Percentiles rank a stretch among this genome's conserved stretches.
phyloP scores from a whole-genome alignment of 35 echinoderm and acorn worm species.

The Apostichopus californicus region DNA sequence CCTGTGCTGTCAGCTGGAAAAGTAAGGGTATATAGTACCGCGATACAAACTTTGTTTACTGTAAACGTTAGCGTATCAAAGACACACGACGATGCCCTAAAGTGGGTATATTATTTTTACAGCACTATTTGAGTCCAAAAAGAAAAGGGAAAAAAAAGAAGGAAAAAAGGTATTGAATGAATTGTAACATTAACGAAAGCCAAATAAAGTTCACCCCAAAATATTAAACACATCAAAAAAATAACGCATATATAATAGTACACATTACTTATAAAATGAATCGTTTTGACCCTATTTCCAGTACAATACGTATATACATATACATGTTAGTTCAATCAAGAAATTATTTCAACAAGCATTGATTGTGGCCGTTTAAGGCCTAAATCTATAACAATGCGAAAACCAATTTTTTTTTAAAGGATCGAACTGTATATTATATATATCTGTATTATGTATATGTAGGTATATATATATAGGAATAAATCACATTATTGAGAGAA shows the following conservation, averaged over 20 bases:
- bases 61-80: neutral
- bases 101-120: neutral
- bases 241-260: too few relatives aligned
- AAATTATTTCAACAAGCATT: neutral
- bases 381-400: slow-evolving; percentile 1
- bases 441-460: too few relatives aligned
- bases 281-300: too few relatives aligned
- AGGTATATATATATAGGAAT: too few relatives aligned
- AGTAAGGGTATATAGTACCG: neutral
- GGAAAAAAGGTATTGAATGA: neutral
- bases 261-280: too few relatives aligned
- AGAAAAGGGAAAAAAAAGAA: too few relatives aligned
- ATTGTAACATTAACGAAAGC: slow-evolving; percentile 15
- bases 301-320: too few relatives aligned
- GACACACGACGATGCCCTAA: neutral
- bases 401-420: neutral
- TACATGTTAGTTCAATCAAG: too few relatives aligned
- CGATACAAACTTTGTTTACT: neutral
- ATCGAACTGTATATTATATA: too few relatives aligned
- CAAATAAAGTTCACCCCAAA: neutral
- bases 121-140: neutral
- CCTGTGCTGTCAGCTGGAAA: neutral
- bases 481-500: too few relatives aligned
- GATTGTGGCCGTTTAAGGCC: neutral
- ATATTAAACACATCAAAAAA: too few relatives aligned